A percentile compares a stretch with the other conserved stretches of the same genome.
Evolutionary conservation across 2,797 vertebrate genomes (phyloP).

Genomic region (Pempheris klunzingeri): DNA sequence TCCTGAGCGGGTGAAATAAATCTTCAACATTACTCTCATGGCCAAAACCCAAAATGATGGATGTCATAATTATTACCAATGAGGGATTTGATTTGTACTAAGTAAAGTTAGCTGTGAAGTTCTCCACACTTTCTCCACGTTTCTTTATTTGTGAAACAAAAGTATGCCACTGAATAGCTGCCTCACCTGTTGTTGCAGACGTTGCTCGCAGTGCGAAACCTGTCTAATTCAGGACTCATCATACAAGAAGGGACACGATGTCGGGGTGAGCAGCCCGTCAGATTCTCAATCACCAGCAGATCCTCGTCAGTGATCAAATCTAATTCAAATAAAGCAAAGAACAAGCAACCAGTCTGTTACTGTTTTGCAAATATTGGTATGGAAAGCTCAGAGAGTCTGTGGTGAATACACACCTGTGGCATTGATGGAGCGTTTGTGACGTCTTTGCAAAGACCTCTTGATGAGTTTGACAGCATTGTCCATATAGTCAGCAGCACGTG

Average conservation of each 20-base stretch:
- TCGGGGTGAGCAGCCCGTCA: slow-evolving; percentile 86
- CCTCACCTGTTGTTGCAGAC: slow-evolving; percentile 91
- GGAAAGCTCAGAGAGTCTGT: too few species aligned
- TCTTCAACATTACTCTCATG: not conserved
- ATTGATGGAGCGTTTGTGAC: slow-evolving; percentile 83
- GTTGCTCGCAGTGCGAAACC: slow-evolving; percentile 82
- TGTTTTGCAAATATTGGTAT: not conserved
- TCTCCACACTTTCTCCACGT: not conserved
- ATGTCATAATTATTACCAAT: not conserved
- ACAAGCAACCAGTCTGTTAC: not conserved
- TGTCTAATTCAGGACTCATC: slow-evolving; percentile 45
- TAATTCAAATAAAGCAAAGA: slow-evolving; percentile 50
- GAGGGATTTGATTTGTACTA: not conserved
- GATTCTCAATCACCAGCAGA: slow-evolving; percentile 74
- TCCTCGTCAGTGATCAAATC: slow-evolving; percentile 85
- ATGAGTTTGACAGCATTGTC: slow-evolving; percentile 83
- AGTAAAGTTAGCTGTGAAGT: not conserved
- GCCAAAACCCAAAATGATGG: not conserved
- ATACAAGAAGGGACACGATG: slow-evolving; percentile 55
- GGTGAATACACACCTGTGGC: slow-evolving; percentile 81
- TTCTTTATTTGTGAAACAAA: not conserved
- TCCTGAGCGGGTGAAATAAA: slow-evolving; percentile 27
- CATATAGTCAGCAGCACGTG: slow-evolving; percentile 88
- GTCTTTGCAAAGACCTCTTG: slow-evolving; percentile 54
- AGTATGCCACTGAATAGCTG: not conserved